These are phyloP conservation scores for Laspeyria flexula DNA, from an alignment of 2,888 invertebrate genomes.

Conservation along the genomic window DNA sequence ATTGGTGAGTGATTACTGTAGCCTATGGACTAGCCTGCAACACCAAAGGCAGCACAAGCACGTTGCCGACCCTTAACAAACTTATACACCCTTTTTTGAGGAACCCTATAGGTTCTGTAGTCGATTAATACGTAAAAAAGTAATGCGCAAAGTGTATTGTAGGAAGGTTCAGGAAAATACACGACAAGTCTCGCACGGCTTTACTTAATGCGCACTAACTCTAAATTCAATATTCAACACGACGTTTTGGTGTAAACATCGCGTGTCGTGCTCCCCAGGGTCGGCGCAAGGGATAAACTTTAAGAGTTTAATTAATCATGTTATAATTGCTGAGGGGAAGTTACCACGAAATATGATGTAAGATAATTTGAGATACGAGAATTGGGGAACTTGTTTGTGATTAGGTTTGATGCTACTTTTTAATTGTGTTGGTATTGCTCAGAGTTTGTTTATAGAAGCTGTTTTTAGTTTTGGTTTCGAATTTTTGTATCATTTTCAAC, in stretches of 20 bases:
- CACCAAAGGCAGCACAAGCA: too few relatives aligned
- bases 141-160: not conserved
- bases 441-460: not conserved
- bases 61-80: too few relatives aligned
- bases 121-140: not conserved
- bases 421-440: not conserved
- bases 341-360: conserved; percentile 17
- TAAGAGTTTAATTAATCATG: conserved; percentile 24
- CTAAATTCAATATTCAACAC: conserved; percentile 80
- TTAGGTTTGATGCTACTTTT: conserved; percentile 12
- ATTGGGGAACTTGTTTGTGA: conserved; percentile 19
- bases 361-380: conserved; percentile 22
- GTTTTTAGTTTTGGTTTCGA: not conserved
- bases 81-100: too few relatives aligned
- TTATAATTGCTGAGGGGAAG: conserved; percentile 23
- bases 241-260: conserved; percentile 78
- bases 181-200: conserved; percentile 38
- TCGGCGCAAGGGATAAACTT: conserved; percentile 45
- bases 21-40: too few relatives aligned
- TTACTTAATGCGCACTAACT: conserved; percentile 67
- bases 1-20: too few relatives aligned
- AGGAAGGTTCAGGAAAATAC: conserved; percentile 3
- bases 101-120: too few relatives aligned
- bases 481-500: too few relatives aligned
- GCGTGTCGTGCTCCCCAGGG: conserved; percentile 60